These are phyloP conservation scores for Botia kubotai DNA, from an alignment of 2,797 vertebrate species.

Conservation along the genomic window DNA sequence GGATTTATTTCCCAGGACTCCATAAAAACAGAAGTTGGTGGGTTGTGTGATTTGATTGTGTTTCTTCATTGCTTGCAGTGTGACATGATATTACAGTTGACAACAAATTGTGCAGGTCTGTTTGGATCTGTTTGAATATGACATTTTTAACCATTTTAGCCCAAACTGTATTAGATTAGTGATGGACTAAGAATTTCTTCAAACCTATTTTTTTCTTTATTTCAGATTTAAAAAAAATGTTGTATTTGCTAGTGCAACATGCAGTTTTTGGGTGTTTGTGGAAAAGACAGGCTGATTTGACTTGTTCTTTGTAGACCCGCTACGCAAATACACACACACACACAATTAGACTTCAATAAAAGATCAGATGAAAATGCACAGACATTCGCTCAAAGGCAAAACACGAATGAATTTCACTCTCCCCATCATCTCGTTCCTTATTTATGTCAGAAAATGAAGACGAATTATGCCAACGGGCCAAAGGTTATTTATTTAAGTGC, in stretches of 20 bases:
- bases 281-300: slow-evolving; percentile 23
- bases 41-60: background rate
- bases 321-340: slow-evolving; percentile 13
- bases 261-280: slow-evolving; percentile 5
- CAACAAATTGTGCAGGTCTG: slow-evolving; percentile 3
- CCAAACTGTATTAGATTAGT: too few species aligned
- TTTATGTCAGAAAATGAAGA: slow-evolving; percentile 60
- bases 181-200: slow-evolving; percentile 16
- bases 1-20: background rate
- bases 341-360: slow-evolving; percentile 55
- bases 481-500: slow-evolving; percentile 57
- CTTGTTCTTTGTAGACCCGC: slow-evolving; percentile 45
- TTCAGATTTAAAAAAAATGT: too few species aligned
- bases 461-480: slow-evolving; percentile 49
- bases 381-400: slow-evolving; percentile 60
- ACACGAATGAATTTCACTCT: slow-evolving; percentile 53
- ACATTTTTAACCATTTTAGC: background rate
- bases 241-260: background rate
- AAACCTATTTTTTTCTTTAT: background rate
- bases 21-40: background rate
- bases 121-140: slow-evolving; percentile 24
- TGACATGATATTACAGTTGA: background rate
- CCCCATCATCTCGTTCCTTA: slow-evolving; percentile 49
- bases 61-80: background rate
- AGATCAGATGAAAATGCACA: slow-evolving; percentile 57